phyloP scores from a whole-genome alignment of 2,113 vertebrate genomes.

The Hemichromis elongatus region DNA sequence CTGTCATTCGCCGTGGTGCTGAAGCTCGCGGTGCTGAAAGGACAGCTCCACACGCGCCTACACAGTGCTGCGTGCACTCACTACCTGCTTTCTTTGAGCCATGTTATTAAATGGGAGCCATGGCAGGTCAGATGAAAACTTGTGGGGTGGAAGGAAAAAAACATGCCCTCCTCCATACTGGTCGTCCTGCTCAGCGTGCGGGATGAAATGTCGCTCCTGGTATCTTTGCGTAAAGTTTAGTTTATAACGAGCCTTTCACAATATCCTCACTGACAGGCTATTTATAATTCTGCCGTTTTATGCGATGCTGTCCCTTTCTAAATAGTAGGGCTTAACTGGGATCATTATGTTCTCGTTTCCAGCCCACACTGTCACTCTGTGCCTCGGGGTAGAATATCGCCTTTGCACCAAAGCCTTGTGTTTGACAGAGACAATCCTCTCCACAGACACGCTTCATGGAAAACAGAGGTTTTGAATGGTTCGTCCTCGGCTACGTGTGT shows the following conservation, averaged over 20 bases:
- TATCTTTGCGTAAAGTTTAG: slow-evolving; percentile 2
- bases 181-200: neutral
- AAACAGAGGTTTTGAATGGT: slow-evolving; percentile 13
- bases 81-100: slow-evolving; percentile 16
- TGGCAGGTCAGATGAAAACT: slow-evolving; percentile 28
- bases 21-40: slow-evolving; percentile 74
- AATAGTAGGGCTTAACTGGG: slow-evolving; percentile 18
- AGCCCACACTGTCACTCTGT: slow-evolving; percentile 29
- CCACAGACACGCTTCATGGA: slow-evolving; percentile 4
- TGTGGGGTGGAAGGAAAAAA: neutral
- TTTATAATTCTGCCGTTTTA: slow-evolving; percentile 7
- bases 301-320: neutral
- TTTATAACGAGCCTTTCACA: neutral
- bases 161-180: neutral
- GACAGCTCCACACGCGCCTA: slow-evolving; percentile 70
- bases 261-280: neutral
- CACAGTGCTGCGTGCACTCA: slow-evolving; percentile 18
- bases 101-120: slow-evolving; percentile 11
- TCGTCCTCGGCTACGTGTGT: neutral
- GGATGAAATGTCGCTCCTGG: neutral
- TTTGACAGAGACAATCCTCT: slow-evolving; percentile 36
- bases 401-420: slow-evolving; percentile 36
- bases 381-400: slow-evolving; percentile 15
- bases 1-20: slow-evolving; percentile 63
- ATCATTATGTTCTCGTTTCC: slow-evolving; percentile 21